These are phyloP conservation scores for Meloe dianella DNA, from an alignment of 2,888 invertebrate genomes.

Conservation along the genomic window DNA sequence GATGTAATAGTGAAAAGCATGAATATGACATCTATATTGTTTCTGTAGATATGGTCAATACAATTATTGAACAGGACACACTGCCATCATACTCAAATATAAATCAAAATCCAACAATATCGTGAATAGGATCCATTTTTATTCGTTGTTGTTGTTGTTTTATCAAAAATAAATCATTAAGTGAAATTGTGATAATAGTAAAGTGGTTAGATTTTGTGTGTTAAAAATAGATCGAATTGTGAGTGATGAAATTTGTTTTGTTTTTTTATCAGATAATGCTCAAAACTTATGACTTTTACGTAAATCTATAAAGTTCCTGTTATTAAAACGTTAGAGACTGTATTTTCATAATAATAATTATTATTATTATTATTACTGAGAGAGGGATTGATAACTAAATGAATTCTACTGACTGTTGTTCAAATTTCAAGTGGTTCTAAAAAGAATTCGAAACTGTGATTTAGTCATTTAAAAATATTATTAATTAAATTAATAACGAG, in stretches of 20 bases:
- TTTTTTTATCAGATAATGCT: background rate
- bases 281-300: background rate
- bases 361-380: no score
- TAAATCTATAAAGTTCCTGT: background rate
- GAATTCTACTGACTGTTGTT: no score
- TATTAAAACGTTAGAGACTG: background rate
- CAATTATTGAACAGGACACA: conserved; percentile 46
- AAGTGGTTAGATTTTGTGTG: background rate
- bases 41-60: conserved; percentile 57
- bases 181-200: background rate
- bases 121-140: no score
- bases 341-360: no score
- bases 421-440: background rate
- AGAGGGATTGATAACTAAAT: no score
- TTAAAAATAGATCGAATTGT: background rate
- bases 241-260: background rate
- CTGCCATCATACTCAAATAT: conserved; percentile 43
- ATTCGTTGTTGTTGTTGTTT: no score
- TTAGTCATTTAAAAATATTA: background rate
- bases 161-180: background rate
- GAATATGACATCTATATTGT: conserved; percentile 62
- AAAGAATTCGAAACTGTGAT: background rate
- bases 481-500: no score
- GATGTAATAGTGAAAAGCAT: conserved; percentile 53
- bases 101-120: background rate